Evolutionary conservation across 2,113 vertebrate genomes (phyloP).

Genomic region (Semnornis frantzii): DNA sequence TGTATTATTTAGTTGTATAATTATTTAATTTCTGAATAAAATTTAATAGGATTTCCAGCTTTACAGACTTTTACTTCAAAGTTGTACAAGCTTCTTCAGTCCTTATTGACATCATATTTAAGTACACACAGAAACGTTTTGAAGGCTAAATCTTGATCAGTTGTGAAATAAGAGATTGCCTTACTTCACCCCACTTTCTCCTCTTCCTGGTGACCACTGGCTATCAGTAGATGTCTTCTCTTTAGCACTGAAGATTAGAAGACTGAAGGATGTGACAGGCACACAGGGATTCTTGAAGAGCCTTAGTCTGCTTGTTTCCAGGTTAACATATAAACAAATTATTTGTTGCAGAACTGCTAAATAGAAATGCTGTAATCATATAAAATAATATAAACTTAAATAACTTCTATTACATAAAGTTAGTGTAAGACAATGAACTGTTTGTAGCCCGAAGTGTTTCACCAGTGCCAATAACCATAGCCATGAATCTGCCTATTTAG

Average conservation of each 20-base stretch:
- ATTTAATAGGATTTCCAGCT: background rate
- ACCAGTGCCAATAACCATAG: background rate
- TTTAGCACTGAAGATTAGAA: background rate
- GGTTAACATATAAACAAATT: background rate
- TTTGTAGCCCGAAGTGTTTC: background rate
- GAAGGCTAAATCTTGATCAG: background rate
- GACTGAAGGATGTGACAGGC: background rate
- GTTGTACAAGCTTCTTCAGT: background rate
- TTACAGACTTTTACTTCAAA: background rate
- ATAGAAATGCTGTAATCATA: background rate
- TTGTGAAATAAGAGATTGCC: background rate
- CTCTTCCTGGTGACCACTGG: background rate
- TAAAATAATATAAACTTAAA: background rate
- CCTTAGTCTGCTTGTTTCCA: background rate
- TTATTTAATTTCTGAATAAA: background rate
- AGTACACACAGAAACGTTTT: background rate
- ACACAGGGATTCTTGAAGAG: background rate
- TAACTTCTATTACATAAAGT: background rate
- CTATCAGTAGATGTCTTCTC: background rate
- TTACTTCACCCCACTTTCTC: rapidly evolving
- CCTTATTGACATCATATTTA: background rate
- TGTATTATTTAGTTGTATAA: rapidly evolving
- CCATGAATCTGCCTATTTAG: background rate
- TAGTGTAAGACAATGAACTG: background rate
- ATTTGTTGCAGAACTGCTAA: background rate